A percentile compares a stretch with the other conserved stretches of the same genome.
Evolutionary conservation across 1,140 invertebrate species (phyloP).

Genomic region (Psilanteris sp.): DNA sequence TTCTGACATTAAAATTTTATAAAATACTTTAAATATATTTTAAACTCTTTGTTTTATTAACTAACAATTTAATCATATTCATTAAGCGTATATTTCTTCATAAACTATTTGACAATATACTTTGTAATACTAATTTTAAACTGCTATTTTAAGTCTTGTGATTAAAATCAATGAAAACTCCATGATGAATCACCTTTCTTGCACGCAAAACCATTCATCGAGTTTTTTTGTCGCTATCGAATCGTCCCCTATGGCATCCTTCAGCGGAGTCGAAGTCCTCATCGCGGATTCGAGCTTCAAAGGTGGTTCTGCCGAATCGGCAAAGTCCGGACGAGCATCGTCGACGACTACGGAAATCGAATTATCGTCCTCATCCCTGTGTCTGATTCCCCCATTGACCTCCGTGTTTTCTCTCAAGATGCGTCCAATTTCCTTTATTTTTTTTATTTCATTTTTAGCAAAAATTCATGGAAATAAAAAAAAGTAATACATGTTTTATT

Average conservation of each 20-base stretch:
- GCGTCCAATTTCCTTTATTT: slow-evolving; percentile 43
- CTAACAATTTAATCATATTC: too few relatives aligned
- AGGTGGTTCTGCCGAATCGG: slow-evolving; percentile 53
- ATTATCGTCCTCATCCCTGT: slow-evolving; percentile 44
- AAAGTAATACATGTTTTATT: too few relatives aligned
- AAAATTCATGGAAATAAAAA: neutral
- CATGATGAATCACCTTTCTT: slow-evolving; percentile 46
- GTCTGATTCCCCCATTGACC: slow-evolving; percentile 28
- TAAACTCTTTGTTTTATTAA: too few relatives aligned
- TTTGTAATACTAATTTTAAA: neutral
- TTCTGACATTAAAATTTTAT: too few relatives aligned
- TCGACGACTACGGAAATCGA: slow-evolving; percentile 46
- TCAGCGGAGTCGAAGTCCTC: slow-evolving; percentile 68
- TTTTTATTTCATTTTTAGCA: slow-evolving; percentile 16
- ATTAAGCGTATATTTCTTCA: too few relatives aligned
- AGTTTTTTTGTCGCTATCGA: slow-evolving; percentile 52
- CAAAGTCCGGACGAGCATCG: slow-evolving; percentile 52
- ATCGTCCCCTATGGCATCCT: slow-evolving; percentile 55
- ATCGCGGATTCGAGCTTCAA: slow-evolving; percentile 53
- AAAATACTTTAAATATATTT: too few relatives aligned
- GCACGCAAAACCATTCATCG: slow-evolving; percentile 48
- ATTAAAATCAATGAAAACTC: slow-evolving; percentile 10
- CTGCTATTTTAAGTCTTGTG: neutral
- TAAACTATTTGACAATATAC: too few relatives aligned
- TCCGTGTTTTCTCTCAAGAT: slow-evolving; percentile 52